These are phyloP conservation scores for Mythimna ferrago DNA, from an alignment of 2,888 invertebrate species.

Conservation along the genomic window DNA sequence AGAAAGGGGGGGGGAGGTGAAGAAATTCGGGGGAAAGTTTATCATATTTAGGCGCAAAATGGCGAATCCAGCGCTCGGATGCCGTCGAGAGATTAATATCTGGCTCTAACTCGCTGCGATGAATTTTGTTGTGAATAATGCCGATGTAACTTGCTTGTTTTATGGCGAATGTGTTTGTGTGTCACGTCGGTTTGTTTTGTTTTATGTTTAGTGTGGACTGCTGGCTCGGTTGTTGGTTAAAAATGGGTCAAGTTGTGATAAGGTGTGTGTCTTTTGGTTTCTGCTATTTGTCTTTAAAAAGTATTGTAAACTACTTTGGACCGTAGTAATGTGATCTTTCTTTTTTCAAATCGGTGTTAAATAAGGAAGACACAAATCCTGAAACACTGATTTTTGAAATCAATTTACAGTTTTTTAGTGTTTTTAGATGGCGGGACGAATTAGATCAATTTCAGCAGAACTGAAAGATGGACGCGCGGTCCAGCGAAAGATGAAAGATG, in stretches of 20 bases:
- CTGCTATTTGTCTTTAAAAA: neutral
- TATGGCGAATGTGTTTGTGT: constrained; percentile 67
- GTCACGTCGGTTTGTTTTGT: constrained; percentile 53
- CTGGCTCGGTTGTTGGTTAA: constrained; percentile 2
- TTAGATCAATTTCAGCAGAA: no score
- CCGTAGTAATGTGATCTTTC: no score
- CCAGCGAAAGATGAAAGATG: no score
- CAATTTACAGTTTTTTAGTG: no score
- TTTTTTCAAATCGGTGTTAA: no score
- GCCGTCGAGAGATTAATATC: constrained; percentile 89
- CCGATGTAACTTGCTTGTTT: constrained; percentile 84
- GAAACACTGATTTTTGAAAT: no score
- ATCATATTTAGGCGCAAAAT: constrained; percentile 91
- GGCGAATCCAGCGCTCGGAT: constrained; percentile 90
- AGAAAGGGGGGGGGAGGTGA: constrained; percentile 80
- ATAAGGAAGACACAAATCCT: no score
- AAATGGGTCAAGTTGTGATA: constrained; percentile 39
- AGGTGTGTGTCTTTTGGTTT: neutral
- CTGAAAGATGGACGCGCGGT: no score
- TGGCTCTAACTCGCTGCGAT: constrained; percentile 88
- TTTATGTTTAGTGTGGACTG: constrained; percentile 33
- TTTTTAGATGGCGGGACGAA: no score
- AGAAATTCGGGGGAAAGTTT: constrained; percentile 91
- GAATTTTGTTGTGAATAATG: constrained; percentile 88
- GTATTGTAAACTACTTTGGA: no score